These are phyloP conservation scores for Limnodromus scolopaceus DNA, from an alignment of 2,797 vertebrate genomes.

Conservation along the genomic window DNA sequence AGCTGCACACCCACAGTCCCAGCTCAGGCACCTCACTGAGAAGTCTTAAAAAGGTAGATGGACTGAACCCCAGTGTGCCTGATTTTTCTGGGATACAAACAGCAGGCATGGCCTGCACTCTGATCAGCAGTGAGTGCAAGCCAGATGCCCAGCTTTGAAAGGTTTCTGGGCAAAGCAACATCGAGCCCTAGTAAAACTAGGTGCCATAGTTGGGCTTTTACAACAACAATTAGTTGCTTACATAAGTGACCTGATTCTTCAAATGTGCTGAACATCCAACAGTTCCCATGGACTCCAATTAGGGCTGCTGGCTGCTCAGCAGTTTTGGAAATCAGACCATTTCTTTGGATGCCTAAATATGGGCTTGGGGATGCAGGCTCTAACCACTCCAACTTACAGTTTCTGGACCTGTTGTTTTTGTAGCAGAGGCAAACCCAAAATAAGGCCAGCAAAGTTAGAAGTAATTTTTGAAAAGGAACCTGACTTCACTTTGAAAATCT, in stretches of 20 bases:
- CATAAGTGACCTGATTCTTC: conserved; percentile 57
- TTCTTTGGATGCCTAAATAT: conserved; percentile 36
- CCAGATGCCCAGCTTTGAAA: background rate
- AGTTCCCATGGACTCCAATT: conserved; percentile 49
- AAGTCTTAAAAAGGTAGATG: accelerated
- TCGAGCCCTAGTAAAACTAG: background rate
- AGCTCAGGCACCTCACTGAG: accelerated
- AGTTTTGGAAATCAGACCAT: conserved; percentile 38
- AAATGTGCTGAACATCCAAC: background rate
- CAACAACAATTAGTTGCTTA: conserved; percentile 31
- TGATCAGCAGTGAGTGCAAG: background rate
- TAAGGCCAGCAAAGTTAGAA: background rate
- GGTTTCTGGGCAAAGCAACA: background rate
- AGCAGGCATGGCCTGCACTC: background rate
- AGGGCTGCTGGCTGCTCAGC: conserved; percentile 14
- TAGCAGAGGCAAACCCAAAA: background rate
- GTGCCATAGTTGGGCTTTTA: background rate
- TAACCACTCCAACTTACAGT: background rate
- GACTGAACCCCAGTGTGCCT: accelerated
- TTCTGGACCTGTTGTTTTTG: conserved; percentile 9
- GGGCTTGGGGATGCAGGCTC: background rate
- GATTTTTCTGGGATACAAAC: background rate
- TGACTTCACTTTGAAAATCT: background rate
- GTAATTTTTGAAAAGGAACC: background rate
- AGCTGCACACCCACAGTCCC: background rate